A percentile compares a stretch with the other conserved stretches of the same genome.
Evolutionary conservation across 2,888 invertebrate genomes (phyloP).

Genomic region (Crocallis elinguaria): DNA sequence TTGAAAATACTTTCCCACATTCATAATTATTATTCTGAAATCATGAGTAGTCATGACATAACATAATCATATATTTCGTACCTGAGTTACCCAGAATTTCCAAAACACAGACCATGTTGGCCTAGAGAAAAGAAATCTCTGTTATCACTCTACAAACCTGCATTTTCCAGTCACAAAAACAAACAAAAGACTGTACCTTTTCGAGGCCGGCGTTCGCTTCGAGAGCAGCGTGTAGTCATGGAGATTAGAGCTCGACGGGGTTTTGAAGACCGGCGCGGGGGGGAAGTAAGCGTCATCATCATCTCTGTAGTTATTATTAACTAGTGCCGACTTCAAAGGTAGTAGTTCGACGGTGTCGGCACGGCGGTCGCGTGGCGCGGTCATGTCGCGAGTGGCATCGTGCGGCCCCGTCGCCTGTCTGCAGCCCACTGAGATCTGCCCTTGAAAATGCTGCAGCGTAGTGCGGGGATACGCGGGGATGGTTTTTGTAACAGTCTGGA

Average conservation of each 20-base stretch:
- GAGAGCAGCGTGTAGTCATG: slow-evolving; percentile 77
- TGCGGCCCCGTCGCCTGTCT: slow-evolving; percentile 54
- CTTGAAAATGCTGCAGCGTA: slow-evolving; percentile 72
- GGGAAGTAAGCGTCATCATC: slow-evolving; percentile 76
- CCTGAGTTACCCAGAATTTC: not conserved
- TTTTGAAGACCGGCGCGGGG: slow-evolving; percentile 61
- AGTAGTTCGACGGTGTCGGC: slow-evolving; percentile 75
- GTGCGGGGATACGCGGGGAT: slow-evolving; percentile 3
- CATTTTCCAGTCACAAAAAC: slow-evolving; percentile 7
- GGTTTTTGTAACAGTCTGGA: too few relatives aligned
- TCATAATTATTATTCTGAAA: too few relatives aligned
- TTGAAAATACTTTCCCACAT: too few relatives aligned
- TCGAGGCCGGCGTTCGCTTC: slow-evolving; percentile 80
- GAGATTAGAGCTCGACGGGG: slow-evolving; percentile 69
- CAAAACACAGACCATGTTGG: not conserved
- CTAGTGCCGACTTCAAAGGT: slow-evolving; percentile 76
- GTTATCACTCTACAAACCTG: not conserved
- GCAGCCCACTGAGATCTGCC: slow-evolving; percentile 66
- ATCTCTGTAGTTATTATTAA: slow-evolving; percentile 72
- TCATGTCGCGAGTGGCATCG: slow-evolving; percentile 64
- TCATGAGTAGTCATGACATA: too few relatives aligned
- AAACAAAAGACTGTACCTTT: slow-evolving; percentile 62
- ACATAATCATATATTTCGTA: too few relatives aligned
- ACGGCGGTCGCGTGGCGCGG: slow-evolving; percentile 65
- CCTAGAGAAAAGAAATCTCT: not conserved